Evolutionary conservation across 1,140 invertebrate genomes (phyloP).

Genomic region (Drosophila seguyi): DNA sequence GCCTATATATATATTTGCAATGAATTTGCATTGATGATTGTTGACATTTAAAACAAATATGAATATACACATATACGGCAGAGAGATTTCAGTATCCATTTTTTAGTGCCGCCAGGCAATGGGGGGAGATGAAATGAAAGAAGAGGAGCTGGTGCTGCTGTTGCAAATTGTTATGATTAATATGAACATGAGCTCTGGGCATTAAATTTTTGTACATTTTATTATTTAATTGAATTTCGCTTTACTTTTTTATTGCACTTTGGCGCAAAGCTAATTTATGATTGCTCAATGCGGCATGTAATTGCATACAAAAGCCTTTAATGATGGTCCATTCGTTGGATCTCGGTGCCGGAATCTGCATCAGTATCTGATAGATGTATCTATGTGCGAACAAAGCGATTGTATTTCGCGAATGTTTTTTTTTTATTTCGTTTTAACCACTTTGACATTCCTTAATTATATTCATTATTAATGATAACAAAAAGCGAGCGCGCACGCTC

Average conservation of each 20-base stretch:
- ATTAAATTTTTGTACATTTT: conserved; percentile 75
- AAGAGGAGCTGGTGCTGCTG: conserved; percentile 16
- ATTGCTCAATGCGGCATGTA: conserved; percentile 81
- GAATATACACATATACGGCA: conserved; percentile 44
- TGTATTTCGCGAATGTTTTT: conserved; percentile 19
- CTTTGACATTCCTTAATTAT: conserved; percentile 62
- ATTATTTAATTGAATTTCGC: conserved; percentile 75
- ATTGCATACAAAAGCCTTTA: conserved; percentile 82
- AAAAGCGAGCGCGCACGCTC: conserved; percentile 10
- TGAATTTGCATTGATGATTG: conserved; percentile 79
- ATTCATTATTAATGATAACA: conserved; percentile 62
- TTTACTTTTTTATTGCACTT: conserved; percentile 58
- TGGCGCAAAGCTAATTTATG: conserved; percentile 77
- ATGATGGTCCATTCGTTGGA: conserved; percentile 47
- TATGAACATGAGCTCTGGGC: conserved; percentile 47
- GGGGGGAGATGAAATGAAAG: background rate
- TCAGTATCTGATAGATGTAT: conserved; percentile 24
- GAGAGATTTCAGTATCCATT: conserved; percentile 37
- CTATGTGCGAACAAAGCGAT: conserved; percentile 26
- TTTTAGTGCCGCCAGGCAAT: conserved; percentile 38
- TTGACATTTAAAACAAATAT: conserved; percentile 80
- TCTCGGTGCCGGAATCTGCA: conserved; percentile 26
- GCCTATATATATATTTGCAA: conserved; percentile 49
- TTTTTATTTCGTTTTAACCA: conserved; percentile 10
- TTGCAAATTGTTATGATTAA: conserved; percentile 70